Evolutionary conservation across 2,113 vertebrate species (phyloP), one percentile per base, ranked within the genome.

Genomic region (Malurus alboscapulatus): DNA sequence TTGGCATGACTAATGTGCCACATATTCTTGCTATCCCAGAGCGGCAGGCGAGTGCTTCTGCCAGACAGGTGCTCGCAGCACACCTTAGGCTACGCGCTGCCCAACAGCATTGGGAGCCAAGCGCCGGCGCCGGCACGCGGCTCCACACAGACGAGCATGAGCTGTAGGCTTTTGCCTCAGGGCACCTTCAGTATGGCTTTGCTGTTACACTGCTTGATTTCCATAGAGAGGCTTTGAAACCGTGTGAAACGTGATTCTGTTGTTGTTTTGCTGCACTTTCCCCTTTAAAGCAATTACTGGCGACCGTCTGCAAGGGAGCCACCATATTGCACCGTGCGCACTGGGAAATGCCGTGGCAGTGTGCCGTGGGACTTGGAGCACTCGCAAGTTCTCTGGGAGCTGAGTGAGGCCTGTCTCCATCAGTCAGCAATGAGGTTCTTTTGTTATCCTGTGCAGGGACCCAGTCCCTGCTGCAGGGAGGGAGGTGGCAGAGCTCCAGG

Each of bases 271-370:
- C 71, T 83, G 84, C 29, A 2, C 63, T 76, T 90, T 47, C 45
- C 67, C 61, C 72, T 92, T 44, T 15, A 57, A 58, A 66, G 74
- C 42, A 34, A 38, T 50, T 62, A 17, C 30, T 21, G 59, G 48
- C 0, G 1, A 27, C 61, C 0, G 12, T 73, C 67, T 45, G 65
- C 2, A 2, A n/a, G n/a, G 69, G 67, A 68, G 18, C 27, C 2
- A 6, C 9, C 0, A 10, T 4, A 1, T 16, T 2, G 8, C 21
- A 2, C 22, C 0, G 14, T 0, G 29, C 8, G 0, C 1, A 2
- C 29, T 53, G 76, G 59, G 69, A 38, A 54, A 12, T 1, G 38
- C 48, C 3, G 13, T 14, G 19, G 66, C 73, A 13, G 53, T 1
- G 20, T 42, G 61, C 76, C 15, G 1, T 7, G 44, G 5, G n/a